Percentiles rank a stretch among this genome's conserved stretches.
phyloP scores from a whole-genome alignment of 2,797 vertebrate genomes.

The Spinibarbus caldwelli region DNA sequence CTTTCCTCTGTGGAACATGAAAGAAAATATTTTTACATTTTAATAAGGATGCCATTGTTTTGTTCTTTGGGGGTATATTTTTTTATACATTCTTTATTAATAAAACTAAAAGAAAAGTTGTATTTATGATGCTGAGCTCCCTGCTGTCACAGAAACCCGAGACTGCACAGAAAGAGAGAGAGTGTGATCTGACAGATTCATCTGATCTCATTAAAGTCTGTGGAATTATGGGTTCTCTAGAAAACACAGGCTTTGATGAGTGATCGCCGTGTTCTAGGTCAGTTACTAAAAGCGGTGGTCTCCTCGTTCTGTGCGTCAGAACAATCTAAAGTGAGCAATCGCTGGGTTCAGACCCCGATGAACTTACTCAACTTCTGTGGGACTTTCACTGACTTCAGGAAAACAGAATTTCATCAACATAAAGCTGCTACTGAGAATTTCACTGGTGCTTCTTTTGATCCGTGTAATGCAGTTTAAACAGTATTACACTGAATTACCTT shows the following conservation, averaged over 20 bases:
- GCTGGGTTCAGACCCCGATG: not conserved
- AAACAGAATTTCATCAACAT: not conserved
- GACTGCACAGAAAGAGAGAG: not conserved
- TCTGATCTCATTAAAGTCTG: constrained; percentile 8
- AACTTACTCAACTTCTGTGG: not conserved
- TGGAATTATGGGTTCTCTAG: not conserved
- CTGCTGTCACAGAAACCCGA: not conserved
- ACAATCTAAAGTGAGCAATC: not conserved
- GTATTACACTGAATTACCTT: no score
- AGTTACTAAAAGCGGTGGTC: not conserved
- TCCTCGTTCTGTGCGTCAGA: not conserved
- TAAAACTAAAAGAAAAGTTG: not conserved
- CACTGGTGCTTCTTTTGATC: no score
- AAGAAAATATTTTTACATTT: not conserved
- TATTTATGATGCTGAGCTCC: not conserved
- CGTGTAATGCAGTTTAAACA: no score
- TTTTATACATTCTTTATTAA: not conserved
- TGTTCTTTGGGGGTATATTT: not conserved
- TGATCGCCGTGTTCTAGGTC: not conserved
- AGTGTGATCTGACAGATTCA: not conserved
- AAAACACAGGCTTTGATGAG: not conserved
- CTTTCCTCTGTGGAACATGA: not conserved
- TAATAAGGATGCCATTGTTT: not conserved
- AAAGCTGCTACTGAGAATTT: no score
- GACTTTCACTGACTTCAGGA: not conserved